Evolutionary conservation across 1,140 invertebrate species (phyloP), one percentile per base, ranked within the genome.

Genomic region (Mactra quadrangularis): DNA sequence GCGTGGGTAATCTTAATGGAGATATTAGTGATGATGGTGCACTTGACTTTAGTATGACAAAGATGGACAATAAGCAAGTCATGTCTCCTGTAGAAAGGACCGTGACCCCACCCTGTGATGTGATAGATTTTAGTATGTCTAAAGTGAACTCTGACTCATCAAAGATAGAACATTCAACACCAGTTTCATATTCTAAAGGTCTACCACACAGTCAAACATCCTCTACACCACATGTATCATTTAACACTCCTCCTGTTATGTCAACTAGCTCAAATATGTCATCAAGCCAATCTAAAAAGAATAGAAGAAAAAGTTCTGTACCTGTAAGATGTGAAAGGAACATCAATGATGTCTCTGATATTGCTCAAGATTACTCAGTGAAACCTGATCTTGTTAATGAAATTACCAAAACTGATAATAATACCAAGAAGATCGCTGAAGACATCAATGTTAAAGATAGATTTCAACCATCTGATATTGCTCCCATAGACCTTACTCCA

Each of bases 311-410:
- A 55, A 38, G 57, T 19, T 78, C 59, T 35, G 33, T 78, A 7
- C 76, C 76, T 31, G 60, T 68, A 1, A 78, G 60, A 68, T 78
- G 59, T 38, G 60, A 78, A 31, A 53, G 38, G n/a, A 55, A 29
- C 57, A 35, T 50, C 11, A 22, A 41, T 55, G 60, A 64, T 17
- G 33, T 64, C 17, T 29, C 53, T 57, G 76, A 66, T 35, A 52
- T 60, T 25, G 29, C 45, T 22, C 29, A 78, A 41, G 76, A 66
- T n/a, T 52, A 78, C 45, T 19, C 60, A 22, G 45, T 31, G 9
- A n/a, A 52, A 22, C 31, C 60, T 25, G 50, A 78, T 6, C n/a
- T 35, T 55, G 66, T 70, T 50, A 41, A 41, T 41, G n/a, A n/a
- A n/a, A n/a, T n/a, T n/a, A n/a, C n/a, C n/a, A 41, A 41, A 41